phyloP scores from a whole-genome alignment of 2,113 vertebrate species.

The Xenus cinereus region DNA sequence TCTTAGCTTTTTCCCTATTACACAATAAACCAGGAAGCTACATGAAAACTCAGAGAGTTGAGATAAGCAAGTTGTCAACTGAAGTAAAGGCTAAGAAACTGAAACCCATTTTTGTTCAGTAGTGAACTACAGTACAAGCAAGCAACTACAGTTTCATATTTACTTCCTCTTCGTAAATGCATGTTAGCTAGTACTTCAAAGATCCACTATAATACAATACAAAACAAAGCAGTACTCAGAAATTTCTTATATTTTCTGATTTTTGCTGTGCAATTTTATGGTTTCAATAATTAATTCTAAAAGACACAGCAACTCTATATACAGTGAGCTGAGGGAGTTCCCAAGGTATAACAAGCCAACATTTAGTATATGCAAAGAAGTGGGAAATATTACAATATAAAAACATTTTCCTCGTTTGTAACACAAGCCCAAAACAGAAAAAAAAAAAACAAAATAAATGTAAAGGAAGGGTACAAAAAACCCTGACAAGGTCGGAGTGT shows the following conservation, averaged over 20 bases:
- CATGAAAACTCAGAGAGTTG: not conserved
- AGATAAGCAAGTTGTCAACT: not conserved
- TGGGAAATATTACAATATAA: accelerated
- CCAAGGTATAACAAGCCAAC: not conserved
- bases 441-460: not conserved
- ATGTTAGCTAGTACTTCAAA: not conserved
- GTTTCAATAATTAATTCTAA: not conserved
- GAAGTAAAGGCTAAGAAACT: not conserved
- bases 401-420: not conserved
- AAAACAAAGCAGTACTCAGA: not conserved
- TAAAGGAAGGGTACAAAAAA: not conserved
- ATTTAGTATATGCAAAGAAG: not conserved
- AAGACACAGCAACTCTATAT: not conserved
- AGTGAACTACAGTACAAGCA: not conserved
- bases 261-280: not conserved
- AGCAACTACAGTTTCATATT: not conserved
- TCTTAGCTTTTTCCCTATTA: not conserved
- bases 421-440: not conserved
- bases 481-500: not conserved
- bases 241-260: not conserved
- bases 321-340: not conserved
- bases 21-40: not conserved
- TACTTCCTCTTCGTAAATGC: not conserved
- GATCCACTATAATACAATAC: not conserved
- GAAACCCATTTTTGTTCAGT: not conserved